Base-by-base conservation (phyloP, 2,797 vertebrate genomes). In the Luscinia megarhynchos region DNA sequence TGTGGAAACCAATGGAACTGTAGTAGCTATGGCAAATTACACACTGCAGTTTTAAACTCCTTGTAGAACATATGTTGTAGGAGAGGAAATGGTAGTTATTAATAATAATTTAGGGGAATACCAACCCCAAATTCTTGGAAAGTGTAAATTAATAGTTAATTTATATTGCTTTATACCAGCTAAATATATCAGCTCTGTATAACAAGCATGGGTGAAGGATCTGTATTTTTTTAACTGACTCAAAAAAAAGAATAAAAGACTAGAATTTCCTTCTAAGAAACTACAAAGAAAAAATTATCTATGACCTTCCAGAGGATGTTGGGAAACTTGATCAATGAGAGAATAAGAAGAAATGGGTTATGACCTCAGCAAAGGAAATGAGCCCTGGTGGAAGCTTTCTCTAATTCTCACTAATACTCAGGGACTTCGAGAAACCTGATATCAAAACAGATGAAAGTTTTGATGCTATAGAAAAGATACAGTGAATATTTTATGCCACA, bases 361-460 rank as follows among this genome's bases (percentile, higher is more conserved):
- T 80, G 89, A 94, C 75, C 91, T 75, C 4, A 19, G 78, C 58
- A 69, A 88, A 95, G 79, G 55, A 92, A 85, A 78, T 67, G 73
- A 89, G 84, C 54, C 58, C 24, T 67, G 45, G 68, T 87, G 46
- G 87, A 94, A 95, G 30, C 78, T 86, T 91, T 86, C 40, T 50
- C 51, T 96, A 95, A 95, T 92, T 89, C 89, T 87, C 50, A 20
- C 50, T 94, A 90, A 94, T 95, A 68, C 92, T 92, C 51, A 54
- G 73, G 58, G 82, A 91, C 68, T 67, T 59, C 1, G 9, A 84
- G 87, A 94, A 96, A 73, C 54, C 75, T 78, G 58, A 66, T 88
- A 74, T 53, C 58, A 88, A 93, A 93, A 88, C 18, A 45, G 73
- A 75, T 91, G 43, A 72, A 92, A 85, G 61, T 95, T 94, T 87